Percentiles rank a stretch among this genome's conserved stretches.
Conservation (phyloP, 2,888 invertebrate genomes). For the Patella caerulea region DNA sequence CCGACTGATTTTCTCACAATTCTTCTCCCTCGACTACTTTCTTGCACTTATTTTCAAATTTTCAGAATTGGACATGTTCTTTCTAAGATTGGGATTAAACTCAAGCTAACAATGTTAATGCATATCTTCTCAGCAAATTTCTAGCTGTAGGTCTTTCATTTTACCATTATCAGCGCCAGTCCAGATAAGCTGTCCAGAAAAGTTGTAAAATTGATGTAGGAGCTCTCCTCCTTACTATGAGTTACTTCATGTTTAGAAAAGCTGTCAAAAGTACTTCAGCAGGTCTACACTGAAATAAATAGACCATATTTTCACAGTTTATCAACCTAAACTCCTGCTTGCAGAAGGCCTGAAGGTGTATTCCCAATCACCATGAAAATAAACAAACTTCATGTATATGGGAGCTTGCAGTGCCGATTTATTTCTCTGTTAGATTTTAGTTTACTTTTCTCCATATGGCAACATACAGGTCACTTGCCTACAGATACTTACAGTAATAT, state of each 20-base stretch:
- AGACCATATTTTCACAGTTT: constrained; percentile 37
- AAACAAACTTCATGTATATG: constrained; percentile 5
- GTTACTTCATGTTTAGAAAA: not conserved
- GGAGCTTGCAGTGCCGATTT: not conserved
- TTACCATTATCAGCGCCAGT: no score
- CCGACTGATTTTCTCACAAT: no score
- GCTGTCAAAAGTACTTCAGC: constrained; percentile 3
- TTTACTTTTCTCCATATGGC: constrained; percentile 5
- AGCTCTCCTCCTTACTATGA: not conserved
- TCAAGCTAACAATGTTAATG: no score
- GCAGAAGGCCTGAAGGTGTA: not conserved
- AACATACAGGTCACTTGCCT: not conserved
- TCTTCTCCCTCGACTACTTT: no score
- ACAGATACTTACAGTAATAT: no score
- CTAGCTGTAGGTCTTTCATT: no score
- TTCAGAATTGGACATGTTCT: no score
- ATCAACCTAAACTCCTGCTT: constrained; percentile 8
- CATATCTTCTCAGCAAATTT: no score
- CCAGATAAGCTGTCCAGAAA: not conserved
- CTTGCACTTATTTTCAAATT: no score
- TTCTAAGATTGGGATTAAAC: no score
- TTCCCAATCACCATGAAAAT: constrained; percentile 8
- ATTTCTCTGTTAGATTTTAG: not conserved
- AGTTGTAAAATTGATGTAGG: not conserved
- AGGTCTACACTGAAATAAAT: constrained; percentile 25